These are phyloP conservation scores for Hydropsyche betteni DNA, from an alignment of 2,888 invertebrate genomes.

Conservation along the genomic window DNA sequence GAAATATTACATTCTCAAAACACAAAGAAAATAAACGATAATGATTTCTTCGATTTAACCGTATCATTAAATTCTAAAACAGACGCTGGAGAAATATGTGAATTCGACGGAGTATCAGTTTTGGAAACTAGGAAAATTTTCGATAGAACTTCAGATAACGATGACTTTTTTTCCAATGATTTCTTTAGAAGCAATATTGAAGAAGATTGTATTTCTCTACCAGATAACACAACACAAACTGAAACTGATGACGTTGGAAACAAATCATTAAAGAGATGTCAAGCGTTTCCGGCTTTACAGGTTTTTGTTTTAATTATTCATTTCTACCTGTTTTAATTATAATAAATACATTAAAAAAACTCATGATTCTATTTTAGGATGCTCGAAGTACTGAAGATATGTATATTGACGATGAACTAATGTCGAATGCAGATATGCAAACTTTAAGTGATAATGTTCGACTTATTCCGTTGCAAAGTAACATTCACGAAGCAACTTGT, in stretches of 20 bases:
- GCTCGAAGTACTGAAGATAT: conserved; percentile 67
- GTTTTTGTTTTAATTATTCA: conserved; percentile 53
- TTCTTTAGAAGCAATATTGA: conserved; percentile 45
- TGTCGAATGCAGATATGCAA: conserved; percentile 58
- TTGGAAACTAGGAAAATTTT: not conserved
- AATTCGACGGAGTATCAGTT: not conserved
- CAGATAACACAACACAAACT: conserved; percentile 30
- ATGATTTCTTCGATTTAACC: not conserved
- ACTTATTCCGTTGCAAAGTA: conserved; percentile 62
- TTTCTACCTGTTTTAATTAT: not conserved
- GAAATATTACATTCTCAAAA: not conserved
- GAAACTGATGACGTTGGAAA: conserved; percentile 53
- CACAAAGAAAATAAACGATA: not conserved
- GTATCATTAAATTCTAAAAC: not conserved
- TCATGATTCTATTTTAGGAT: conserved; percentile 56
- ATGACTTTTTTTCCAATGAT: not conserved
- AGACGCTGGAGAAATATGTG: not conserved
- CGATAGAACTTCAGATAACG: not conserved
- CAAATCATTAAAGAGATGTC: conserved; percentile 62
- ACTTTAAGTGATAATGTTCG: conserved; percentile 54
- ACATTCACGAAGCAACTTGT: conserved; percentile 64
- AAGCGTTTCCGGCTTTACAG: conserved; percentile 66
- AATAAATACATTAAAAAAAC: not conserved
- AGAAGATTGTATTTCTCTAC: conserved; percentile 44
- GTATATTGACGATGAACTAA: conserved; percentile 67